phyloP scores from a whole-genome alignment of 2,113 vertebrate genomes.

The Rana temporaria region DNA sequence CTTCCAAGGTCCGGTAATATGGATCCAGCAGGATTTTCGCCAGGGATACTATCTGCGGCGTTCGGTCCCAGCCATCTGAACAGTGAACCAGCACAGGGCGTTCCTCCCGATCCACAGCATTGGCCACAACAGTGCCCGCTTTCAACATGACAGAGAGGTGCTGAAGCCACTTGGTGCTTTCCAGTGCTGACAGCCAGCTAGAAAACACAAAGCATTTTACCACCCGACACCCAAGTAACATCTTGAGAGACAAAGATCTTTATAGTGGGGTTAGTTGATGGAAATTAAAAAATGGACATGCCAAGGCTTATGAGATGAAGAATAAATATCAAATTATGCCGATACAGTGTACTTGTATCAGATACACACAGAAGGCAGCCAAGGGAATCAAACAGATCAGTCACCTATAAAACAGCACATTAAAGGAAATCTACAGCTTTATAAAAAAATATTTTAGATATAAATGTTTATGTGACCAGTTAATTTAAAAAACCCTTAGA shows the following conservation, averaged over 20 bases:
- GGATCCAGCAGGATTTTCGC: slow-evolving; percentile 94
- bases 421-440: too few species aligned
- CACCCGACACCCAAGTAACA: slow-evolving; percentile 43
- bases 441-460: too few species aligned
- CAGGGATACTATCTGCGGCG: slow-evolving; percentile 93
- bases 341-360: too few species aligned
- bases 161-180: slow-evolving; percentile 98
- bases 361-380: too few species aligned
- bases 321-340: background rate
- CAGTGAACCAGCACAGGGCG: slow-evolving; percentile 95
- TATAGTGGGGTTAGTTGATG: slow-evolving; percentile 44
- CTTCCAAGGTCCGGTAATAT: slow-evolving; percentile 96
- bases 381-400: too few species aligned
- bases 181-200: slow-evolving; percentile 96
- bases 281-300: slow-evolving; percentile 28
- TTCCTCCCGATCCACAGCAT: slow-evolving; percentile 90
- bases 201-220: slow-evolving; percentile 41
- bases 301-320: slow-evolving; percentile 24
- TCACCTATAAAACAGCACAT: too few species aligned
- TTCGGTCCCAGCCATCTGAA: slow-evolving; percentile 96
- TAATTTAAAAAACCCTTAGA: too few species aligned
- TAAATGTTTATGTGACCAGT: too few species aligned
- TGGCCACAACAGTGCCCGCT: slow-evolving; percentile 90
- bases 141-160: slow-evolving; percentile 97
- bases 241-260: slow-evolving; percentile 46